Conservation (phyloP, 2,888 invertebrate species). For the Ophonus ardosiacus region DNA sequence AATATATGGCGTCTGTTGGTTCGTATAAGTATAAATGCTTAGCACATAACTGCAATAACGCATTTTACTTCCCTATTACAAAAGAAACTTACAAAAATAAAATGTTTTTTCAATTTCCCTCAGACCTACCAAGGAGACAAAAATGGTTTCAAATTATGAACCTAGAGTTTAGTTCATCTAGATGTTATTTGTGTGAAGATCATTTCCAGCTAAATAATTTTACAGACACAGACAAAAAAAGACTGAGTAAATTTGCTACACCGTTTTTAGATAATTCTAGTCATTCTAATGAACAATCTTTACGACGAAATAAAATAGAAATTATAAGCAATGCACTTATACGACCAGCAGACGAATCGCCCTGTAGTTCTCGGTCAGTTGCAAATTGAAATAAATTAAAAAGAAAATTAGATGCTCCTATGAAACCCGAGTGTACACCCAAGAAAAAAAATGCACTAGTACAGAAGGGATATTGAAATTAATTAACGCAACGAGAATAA, state of each 20-base stretch:
- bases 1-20: background rate
- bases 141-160: slow-evolving; percentile 2
- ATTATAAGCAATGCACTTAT: slow-evolving; percentile 1
- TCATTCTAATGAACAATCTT: background rate
- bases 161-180: background rate
- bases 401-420: slow-evolving; percentile 3
- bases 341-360: slow-evolving; percentile 10
- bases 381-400: background rate
- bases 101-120: background rate
- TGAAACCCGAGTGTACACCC: background rate
- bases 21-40: slow-evolving; percentile 3
- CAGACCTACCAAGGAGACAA: background rate
- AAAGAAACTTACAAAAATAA: background rate
- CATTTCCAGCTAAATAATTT: background rate
- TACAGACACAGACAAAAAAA: background rate
- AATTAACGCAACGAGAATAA: background rate
- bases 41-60: background rate
- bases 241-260: background rate
- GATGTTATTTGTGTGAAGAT: slow-evolving; percentile 1
- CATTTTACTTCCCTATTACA: background rate
- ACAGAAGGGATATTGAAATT: background rate
- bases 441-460: background rate
- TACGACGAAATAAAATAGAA: background rate
- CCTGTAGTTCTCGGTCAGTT: background rate
- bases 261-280: slow-evolving; percentile 1